These are phyloP conservation scores for Eutrigla gurnardus DNA, from an alignment of 2,797 vertebrate species.

Conservation along the genomic window DNA sequence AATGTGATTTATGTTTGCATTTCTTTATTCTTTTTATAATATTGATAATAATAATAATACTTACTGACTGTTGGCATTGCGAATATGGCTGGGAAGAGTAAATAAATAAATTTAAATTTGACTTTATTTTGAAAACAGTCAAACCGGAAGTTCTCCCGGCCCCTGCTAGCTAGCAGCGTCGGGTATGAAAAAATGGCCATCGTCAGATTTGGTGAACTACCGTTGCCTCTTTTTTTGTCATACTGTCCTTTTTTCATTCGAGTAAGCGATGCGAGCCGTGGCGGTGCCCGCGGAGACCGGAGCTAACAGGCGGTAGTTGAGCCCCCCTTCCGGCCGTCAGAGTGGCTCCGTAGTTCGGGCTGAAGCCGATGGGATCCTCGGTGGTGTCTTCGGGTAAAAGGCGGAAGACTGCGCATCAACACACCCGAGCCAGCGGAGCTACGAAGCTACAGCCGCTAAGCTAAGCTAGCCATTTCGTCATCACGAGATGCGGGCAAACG, in stretches of 20 bases:
- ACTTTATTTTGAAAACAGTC: conserved; percentile 54
- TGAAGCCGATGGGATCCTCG: conserved; percentile 67
- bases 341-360: conserved; percentile 37
- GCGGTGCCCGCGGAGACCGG: not conserved
- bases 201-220: conserved; percentile 45
- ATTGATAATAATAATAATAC: no score
- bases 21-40: no score
- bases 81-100: no score
- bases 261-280: conserved; percentile 29
- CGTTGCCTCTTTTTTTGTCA: conserved; percentile 29
- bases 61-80: no score
- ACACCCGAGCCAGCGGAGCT: conserved; percentile 48
- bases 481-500: conserved; percentile 41
- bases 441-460: conserved; percentile 48
- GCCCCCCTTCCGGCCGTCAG: conserved; percentile 9
- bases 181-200: conserved; percentile 57
- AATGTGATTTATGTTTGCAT: no score
- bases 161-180: conserved; percentile 22
- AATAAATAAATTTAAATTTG: no score
- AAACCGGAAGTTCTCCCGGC: conserved; percentile 31
- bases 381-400: conserved; percentile 60
- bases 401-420: conserved; percentile 76
- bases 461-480: conserved; percentile 23
- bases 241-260: conserved; percentile 1
- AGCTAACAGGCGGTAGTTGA: conserved; percentile 17